phyloP scores from a whole-genome alignment of 2,888 invertebrate species.

The Calameuta pallipes region DNA sequence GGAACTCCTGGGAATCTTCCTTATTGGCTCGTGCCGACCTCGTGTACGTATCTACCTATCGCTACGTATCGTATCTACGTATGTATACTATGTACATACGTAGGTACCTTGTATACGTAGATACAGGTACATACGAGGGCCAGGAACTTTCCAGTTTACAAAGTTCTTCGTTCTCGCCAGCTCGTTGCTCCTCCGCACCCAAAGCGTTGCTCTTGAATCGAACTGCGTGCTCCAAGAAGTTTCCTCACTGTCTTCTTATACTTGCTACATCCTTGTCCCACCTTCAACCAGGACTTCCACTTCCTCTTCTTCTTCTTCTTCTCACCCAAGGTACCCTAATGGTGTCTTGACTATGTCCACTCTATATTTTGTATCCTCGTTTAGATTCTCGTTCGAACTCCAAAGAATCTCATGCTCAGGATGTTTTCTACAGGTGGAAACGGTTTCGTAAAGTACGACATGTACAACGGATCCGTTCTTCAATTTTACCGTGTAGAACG shows the following conservation, averaged over 20 bases:
- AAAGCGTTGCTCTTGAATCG: conserved; percentile 9
- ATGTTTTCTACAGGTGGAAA: conserved; percentile 45
- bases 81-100: background rate
- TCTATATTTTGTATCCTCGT: conserved; percentile 21
- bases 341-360: conserved; percentile 1
- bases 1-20: background rate
- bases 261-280: background rate
- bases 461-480: conserved; percentile 80
- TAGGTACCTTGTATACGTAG: background rate
- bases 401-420: conserved; percentile 4
- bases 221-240: conserved; percentile 7
- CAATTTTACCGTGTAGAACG: conserved; percentile 84
- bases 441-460: conserved; percentile 67
- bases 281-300: background rate
- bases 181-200: background rate
- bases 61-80: background rate
- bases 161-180: background rate
- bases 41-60: background rate
- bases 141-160: background rate
- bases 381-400: conserved; percentile 27
- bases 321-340: background rate
- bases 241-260: background rate
- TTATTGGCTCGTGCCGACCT: background rate
- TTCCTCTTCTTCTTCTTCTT: background rate
- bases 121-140: background rate